phyloP scores from a whole-genome alignment of 2,888 invertebrate species.

The Eutolmus rufibarbis region DNA sequence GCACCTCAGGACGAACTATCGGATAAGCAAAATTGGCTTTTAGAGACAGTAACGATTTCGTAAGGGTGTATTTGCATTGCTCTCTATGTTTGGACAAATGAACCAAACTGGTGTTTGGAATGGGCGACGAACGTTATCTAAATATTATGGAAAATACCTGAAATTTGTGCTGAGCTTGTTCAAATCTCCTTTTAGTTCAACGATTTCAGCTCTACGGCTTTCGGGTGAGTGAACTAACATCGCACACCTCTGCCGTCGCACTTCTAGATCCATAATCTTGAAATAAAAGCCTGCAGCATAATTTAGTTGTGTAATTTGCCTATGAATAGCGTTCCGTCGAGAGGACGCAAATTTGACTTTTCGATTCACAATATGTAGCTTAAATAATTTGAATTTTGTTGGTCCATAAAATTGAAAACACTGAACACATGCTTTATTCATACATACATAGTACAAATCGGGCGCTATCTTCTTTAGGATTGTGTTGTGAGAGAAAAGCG shows the following conservation, averaged over 20 bases:
- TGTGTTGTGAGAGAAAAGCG: too few relatives aligned
- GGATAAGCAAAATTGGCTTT: background rate
- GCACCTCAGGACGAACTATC: background rate
- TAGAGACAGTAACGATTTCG: background rate
- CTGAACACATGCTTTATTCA: too few relatives aligned
- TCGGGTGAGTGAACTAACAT: background rate
- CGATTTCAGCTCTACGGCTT: background rate
- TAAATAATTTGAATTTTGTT: background rate
- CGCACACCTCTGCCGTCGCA: background rate
- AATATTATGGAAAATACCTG: background rate
- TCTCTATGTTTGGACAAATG: background rate
- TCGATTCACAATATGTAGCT: background rate
- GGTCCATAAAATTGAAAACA: background rate
- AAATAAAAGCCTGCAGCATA: background rate
- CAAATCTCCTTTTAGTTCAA: background rate
- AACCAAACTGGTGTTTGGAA: background rate
- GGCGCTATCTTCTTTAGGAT: too few relatives aligned
- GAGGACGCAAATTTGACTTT: background rate
- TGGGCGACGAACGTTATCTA: background rate
- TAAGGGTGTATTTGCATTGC: background rate
- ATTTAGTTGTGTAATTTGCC: background rate
- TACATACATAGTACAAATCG: too few relatives aligned
- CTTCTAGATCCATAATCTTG: background rate
- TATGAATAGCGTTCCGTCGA: background rate
- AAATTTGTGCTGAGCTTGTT: background rate